These are phyloP conservation scores for Notiomystis cincta DNA, from an alignment of 2,113 vertebrate species.

Conservation along the genomic window DNA sequence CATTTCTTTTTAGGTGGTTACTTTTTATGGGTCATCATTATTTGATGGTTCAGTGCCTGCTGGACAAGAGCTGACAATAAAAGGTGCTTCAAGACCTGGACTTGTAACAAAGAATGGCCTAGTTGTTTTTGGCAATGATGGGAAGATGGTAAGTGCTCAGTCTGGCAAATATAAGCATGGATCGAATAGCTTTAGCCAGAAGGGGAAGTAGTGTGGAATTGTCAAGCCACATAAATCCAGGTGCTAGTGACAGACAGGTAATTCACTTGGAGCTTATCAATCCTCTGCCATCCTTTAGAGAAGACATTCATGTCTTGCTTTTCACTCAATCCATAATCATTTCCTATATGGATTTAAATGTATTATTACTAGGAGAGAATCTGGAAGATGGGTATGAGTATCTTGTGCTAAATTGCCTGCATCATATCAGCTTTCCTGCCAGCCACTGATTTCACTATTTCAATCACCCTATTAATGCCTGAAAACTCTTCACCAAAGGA, in stretches of 20 bases:
- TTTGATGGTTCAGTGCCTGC: constrained; percentile 67
- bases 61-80: constrained; percentile 81
- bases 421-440: neutral
- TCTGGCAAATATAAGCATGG: neutral
- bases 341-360: neutral
- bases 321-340: neutral
- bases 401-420: neutral
- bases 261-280: neutral
- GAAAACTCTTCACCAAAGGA: neutral
- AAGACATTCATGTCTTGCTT: neutral
- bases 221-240: neutral
- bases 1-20: constrained; percentile 75
- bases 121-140: constrained; percentile 84
- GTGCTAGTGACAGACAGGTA: neutral
- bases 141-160: constrained; percentile 80
- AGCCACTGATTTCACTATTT: neutral
- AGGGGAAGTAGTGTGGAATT: neutral
- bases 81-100: constrained; percentile 79
- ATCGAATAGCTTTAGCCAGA: neutral
- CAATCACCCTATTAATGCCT: neutral
- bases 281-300: neutral
- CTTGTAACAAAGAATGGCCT: constrained; percentile 85
- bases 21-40: constrained; percentile 84
- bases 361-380: neutral
- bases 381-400: neutral